These are phyloP conservation scores for Rhodophaea formosa DNA, from an alignment of 2,888 invertebrate genomes.

Conservation along the genomic window DNA sequence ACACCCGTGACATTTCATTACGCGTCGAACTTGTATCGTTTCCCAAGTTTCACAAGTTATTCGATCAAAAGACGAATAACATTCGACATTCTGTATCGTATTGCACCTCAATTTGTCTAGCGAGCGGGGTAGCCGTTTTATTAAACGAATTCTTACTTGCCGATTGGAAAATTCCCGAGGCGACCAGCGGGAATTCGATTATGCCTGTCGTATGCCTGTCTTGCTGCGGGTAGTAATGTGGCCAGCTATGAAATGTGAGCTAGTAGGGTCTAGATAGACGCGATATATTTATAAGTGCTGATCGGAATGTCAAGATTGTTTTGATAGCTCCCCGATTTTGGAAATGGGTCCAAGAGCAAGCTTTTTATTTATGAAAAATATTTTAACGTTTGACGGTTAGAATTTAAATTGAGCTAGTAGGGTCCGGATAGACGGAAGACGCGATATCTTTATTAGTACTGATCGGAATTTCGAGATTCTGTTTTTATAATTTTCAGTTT, in stretches of 20 bases:
- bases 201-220: constrained; percentile 50
- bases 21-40: constrained; percentile 1
- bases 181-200: constrained; percentile 55
- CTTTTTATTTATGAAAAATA: too few relatives aligned
- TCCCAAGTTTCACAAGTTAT: not conserved
- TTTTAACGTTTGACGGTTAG: too few relatives aligned
- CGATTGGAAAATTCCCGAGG: constrained; percentile 56
- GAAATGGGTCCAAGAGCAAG: too few relatives aligned
- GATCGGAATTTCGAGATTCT: too few relatives aligned
- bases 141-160: constrained; percentile 57
- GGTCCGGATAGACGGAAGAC: too few relatives aligned
- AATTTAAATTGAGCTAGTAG: too few relatives aligned
- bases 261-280: not conserved
- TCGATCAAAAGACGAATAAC: not conserved
- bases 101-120: constrained; percentile 27
- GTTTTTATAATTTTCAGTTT: too few relatives aligned
- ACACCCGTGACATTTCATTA: too few relatives aligned
- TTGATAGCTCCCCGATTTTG: too few relatives aligned
- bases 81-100: constrained; percentile 25
- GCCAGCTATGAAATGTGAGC: constrained; percentile 35
- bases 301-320: not conserved
- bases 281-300: not conserved
- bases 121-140: constrained; percentile 41
- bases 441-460: too few relatives aligned
- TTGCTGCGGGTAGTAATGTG: constrained; percentile 39